Evolutionary conservation across 2,888 invertebrate genomes (phyloP), one percentile per base, ranked within the genome.

Genomic region (Cataglyphis livida): DNA sequence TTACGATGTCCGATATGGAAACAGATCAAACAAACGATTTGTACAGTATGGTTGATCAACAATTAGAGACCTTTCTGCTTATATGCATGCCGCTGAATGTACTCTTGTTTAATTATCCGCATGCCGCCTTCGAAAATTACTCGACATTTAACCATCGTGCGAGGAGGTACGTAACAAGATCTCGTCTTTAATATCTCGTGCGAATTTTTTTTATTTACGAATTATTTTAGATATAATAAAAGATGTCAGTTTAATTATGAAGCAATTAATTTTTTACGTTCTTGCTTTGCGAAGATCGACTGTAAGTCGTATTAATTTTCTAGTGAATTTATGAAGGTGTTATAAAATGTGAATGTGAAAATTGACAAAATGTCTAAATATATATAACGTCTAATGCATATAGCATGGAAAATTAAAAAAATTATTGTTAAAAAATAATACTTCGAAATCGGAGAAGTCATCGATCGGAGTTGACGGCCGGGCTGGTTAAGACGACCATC

Each of bases 401-500:
- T 21, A 21, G 21, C 2, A 15, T 61, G 28, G 9, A 12, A 12
- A 12, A 54, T 70, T 78, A 28, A 59, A 7, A 7, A 61, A 38
- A n/a, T 66, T 12, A 61, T 71, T 48, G 38, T 18, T 44, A 18
- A 54, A 61, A 78, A 76, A n/a, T 64, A 44, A 65, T 12, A 7
- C 6, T 12, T 5, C 51, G 61, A 25, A n/a, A 41, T 78, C 44
- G 41, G 65, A 81, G 35, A 32, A 78, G 88, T 89, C 85, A 89
- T 89, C 89, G 89, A 89, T 89, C 88, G 87, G 66, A 78, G 71
- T 44, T 54, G 70, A 71, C 85, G 70, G 76, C 68, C 75, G 84
- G 85, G 84, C 87, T 84, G 89, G 84, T 83, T 87, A 90, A 90
- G 90, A 90, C 85, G 83, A 82, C 81, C 85, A 88, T 90, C 84